Conservation (phyloP, 2,797 vertebrate species). For the Thripadectes ignobilis region DNA sequence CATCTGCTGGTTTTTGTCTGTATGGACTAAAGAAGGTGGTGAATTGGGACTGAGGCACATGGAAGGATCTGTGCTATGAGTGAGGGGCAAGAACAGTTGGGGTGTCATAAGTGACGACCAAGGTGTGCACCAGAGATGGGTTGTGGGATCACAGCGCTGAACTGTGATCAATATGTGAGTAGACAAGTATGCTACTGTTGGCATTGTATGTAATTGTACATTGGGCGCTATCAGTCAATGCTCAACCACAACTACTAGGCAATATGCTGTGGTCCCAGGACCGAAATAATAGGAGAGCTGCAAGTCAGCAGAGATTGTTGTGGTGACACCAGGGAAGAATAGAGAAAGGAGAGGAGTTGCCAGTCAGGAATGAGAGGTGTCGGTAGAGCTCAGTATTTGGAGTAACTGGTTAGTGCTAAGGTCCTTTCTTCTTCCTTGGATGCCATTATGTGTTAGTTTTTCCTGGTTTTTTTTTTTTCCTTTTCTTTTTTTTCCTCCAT, state of each 20-base stretch:
- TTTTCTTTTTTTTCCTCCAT: neutral
- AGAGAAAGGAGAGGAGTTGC: neutral
- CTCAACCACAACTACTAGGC: neutral
- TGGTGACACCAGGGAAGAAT: neutral
- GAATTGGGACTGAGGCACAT: neutral
- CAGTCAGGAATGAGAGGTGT: neutral
- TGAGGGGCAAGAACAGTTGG: neutral
- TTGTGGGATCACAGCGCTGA: neutral
- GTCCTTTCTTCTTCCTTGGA: neutral
- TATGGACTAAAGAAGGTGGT: neutral
- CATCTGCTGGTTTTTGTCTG: neutral
- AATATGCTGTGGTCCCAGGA: neutral
- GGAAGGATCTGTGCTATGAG: neutral
- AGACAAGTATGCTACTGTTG: neutral
- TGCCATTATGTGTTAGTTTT: neutral
- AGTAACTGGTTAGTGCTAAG: neutral
- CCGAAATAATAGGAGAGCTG: neutral
- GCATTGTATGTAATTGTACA: neutral
- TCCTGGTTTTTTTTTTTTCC: neutral
- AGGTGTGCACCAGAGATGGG: neutral
- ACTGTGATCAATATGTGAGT: neutral
- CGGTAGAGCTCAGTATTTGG: neutral
- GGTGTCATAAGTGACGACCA: neutral
- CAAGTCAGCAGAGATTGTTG: neutral
- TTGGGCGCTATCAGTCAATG: neutral